Conservation (phyloP, 2,113 vertebrate species). For the Potamarius usumacintae region DNA sequence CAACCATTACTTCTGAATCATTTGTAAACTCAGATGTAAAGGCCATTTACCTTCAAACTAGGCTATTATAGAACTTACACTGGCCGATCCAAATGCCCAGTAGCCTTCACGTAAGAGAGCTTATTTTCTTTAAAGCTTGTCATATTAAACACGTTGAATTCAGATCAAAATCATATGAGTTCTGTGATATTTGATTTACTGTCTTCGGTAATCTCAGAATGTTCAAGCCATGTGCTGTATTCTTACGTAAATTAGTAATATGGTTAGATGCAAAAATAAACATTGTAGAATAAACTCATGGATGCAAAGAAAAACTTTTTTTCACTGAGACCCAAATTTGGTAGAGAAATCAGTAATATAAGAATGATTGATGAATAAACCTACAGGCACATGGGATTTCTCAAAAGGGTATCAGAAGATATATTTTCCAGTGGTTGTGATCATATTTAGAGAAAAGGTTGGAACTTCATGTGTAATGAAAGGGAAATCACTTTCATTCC, state of each 20-base stretch:
- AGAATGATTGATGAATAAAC: neutral
- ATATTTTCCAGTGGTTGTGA: constrained; percentile 1
- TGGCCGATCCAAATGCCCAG: neutral
- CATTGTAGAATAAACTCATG: no score
- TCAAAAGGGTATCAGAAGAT: neutral
- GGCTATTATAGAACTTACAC: neutral
- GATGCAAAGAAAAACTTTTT: neutral
- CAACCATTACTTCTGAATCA: neutral
- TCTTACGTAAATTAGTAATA: neutral
- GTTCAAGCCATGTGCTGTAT: constrained; percentile 47
- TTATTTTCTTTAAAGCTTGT: constrained; percentile 52
- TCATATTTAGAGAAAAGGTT: neutral
- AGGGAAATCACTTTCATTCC: constrained; percentile 51
- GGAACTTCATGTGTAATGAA: constrained; percentile 55
- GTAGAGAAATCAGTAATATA: neutral
- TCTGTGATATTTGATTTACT: constrained; percentile 55
- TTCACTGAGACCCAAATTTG: neutral
- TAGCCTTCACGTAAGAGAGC: neutral
- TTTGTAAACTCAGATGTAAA: neutral
- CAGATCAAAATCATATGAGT: constrained; percentile 55
- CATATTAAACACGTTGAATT: constrained; percentile 58
- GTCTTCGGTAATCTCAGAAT: constrained; percentile 22
- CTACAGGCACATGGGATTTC: neutral
- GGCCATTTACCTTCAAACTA: neutral
- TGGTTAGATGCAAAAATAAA: neutral